Evolutionary conservation across 1,140 invertebrate genomes (phyloP), one percentile per base, ranked within the genome.

Genomic region (Sycophaga agraensis): DNA sequence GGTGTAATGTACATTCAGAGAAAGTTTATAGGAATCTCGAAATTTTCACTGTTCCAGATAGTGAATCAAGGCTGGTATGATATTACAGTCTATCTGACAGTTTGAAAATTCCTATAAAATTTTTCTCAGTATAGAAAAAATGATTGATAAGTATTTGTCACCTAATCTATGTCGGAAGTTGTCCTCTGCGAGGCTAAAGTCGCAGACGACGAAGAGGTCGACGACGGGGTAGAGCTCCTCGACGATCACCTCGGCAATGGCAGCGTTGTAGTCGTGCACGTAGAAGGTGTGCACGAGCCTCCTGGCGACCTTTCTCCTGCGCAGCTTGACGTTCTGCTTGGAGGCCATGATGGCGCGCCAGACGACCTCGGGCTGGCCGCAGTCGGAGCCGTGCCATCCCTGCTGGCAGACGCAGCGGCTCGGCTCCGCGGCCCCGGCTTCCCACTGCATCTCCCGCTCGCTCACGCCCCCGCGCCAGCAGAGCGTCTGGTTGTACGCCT

Each of bases 281-380:
- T 82, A 80, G 28, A 87, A 81, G n/a, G 83, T 76, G 64, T 87
- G 85, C 51, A 87, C 80, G 1, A 89, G 73, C 19, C 85, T 73
- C 34, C 84, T 67, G 14, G 78, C 73, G 26, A 71, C 73, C 42
- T 76, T 74, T 11, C 84, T 77, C 22, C 77, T 80, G 46, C 71
- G 81, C 3, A 85, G 68, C 45, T 71, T 70, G 5, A 84, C 67
- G 28, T 79, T 78, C 63, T 84, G 82, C 34, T 81, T 81, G 4
- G 81, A 82, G 22, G 85, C 83, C 77, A 88, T 82, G 22, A 87
- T 79, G 0, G 85, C 86, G 17, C 87, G 80, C 85, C 86, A 87
- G 2, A 86, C 83, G 3, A 88, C 84, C 70, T 88, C 86, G 3
- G 86, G 86, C 66, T 87, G 85, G 12, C 85, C 85, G 72, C 87